Conservation (phyloP, 2,888 invertebrate species). For the Aphodius sticticus region DNA sequence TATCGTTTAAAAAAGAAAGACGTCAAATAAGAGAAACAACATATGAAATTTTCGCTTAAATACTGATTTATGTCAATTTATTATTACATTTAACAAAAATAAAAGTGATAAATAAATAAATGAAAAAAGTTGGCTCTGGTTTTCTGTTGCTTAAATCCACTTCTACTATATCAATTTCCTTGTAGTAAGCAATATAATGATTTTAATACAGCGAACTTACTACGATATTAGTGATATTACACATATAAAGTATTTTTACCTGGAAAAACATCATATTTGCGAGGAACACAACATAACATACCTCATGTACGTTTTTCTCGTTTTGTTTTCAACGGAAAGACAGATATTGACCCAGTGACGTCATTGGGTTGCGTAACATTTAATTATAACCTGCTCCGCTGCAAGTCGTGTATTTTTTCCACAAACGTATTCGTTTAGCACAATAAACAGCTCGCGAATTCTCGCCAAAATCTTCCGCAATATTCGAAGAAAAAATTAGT, state of each 20-base stretch:
- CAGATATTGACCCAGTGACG: not conserved
- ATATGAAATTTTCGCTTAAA: too few species aligned
- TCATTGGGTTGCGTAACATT: not conserved
- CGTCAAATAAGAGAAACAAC: too few species aligned
- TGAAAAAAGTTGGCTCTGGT: too few species aligned
- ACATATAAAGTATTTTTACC: not conserved
- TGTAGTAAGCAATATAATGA: not conserved
- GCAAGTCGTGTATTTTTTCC: not conserved
- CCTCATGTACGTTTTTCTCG: not conserved
- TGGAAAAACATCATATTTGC: not conserved
- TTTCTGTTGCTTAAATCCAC: too few species aligned
- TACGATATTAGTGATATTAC: not conserved
- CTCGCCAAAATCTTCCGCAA: not conserved
- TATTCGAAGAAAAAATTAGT: not conserved
- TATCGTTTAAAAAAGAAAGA: too few species aligned
- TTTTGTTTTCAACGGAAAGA: not conserved
- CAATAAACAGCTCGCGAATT: not conserved
- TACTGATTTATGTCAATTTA: too few species aligned
- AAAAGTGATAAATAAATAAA: too few species aligned
- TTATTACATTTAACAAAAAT: too few species aligned
- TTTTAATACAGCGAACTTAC: not conserved
- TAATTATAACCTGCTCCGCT: not conserved
- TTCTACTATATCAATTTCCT: too few species aligned
- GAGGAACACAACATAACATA: too few species aligned
- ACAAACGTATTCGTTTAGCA: not conserved